These are phyloP conservation scores for Nyctibius grandis DNA, from an alignment of 2,797 vertebrate species.

Conservation along the genomic window DNA sequence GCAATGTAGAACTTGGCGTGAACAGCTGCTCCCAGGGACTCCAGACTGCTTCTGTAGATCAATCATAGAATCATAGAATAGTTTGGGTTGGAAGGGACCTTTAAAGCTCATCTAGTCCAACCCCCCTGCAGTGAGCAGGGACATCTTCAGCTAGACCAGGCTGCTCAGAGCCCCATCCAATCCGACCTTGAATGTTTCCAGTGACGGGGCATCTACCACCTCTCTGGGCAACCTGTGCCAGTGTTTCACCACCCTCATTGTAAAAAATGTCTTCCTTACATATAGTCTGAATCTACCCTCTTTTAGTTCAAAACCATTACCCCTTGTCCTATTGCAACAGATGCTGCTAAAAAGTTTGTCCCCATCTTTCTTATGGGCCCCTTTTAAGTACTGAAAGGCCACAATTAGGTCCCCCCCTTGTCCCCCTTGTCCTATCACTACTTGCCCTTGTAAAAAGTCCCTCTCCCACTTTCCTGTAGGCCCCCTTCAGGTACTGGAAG, in stretches of 20 bases:
- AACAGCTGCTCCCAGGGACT: neutral
- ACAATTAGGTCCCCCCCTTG: too few species aligned
- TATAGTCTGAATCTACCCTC: neutral
- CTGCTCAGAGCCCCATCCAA: neutral
- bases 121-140: neutral
- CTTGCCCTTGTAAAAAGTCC: neutral
- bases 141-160: neutral
- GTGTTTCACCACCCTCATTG: neutral
- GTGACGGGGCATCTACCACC: neutral
- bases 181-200: neutral
- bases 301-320: neutral
- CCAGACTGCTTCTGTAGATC: neutral
- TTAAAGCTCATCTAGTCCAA: neutral
- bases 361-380: too few species aligned
- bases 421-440: neutral
- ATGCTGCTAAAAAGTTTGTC: too few species aligned
- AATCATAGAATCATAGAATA: neutral
- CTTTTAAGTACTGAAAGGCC: too few species aligned
- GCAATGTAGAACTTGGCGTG: rapidly evolving
- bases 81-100: neutral
- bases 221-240: neutral
- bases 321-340: neutral
- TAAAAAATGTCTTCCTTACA: neutral
- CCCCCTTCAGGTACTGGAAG: neutral
- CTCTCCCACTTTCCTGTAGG: neutral